Conservation (phyloP, 2,888 invertebrate species). For the Drosophila gaucha region DNA sequence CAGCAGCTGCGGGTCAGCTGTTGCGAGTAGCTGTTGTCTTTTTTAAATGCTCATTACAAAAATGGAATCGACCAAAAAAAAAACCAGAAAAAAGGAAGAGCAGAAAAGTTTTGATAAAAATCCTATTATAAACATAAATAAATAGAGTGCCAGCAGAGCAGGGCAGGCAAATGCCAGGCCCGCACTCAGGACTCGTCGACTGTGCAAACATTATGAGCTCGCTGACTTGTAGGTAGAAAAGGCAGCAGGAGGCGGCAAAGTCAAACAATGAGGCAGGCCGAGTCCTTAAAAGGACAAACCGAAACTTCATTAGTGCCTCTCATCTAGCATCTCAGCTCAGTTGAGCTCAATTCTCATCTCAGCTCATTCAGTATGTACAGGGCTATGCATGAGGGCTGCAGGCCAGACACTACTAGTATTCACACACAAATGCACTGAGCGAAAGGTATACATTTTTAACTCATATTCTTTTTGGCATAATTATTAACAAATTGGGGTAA, state of each 20-base stretch:
- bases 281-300: slow-evolving; percentile 71
- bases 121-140: slow-evolving; percentile 82
- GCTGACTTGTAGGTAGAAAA: slow-evolving; percentile 38
- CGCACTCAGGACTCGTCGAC: slow-evolving; percentile 36
- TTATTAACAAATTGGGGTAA: no score
- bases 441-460: background rate
- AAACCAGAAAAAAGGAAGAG: slow-evolving; percentile 1
- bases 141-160: slow-evolving; percentile 64
- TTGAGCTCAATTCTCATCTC: slow-evolving; percentile 14
- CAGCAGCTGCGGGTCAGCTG: slow-evolving; percentile 53
- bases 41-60: slow-evolving; percentile 79
- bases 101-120: slow-evolving; percentile 76
- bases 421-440: slow-evolving; percentile 38
- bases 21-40: slow-evolving; percentile 60
- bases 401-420: slow-evolving; percentile 37
- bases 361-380: slow-evolving; percentile 60
- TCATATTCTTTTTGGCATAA: background rate
- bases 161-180: slow-evolving; percentile 43
- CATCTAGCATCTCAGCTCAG: slow-evolving; percentile 33
- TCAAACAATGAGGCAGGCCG: slow-evolving; percentile 74
- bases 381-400: slow-evolving; percentile 32
- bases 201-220: slow-evolving; percentile 69
- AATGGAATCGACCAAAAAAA: slow-evolving; percentile 58
- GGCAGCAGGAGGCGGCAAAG: slow-evolving; percentile 44
- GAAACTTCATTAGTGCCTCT: slow-evolving; percentile 76